A percentile compares a stretch with the other conserved stretches of the same genome.
Evolutionary conservation across 2,888 invertebrate genomes (phyloP).

Genomic region (Nudaria mundana): DNA sequence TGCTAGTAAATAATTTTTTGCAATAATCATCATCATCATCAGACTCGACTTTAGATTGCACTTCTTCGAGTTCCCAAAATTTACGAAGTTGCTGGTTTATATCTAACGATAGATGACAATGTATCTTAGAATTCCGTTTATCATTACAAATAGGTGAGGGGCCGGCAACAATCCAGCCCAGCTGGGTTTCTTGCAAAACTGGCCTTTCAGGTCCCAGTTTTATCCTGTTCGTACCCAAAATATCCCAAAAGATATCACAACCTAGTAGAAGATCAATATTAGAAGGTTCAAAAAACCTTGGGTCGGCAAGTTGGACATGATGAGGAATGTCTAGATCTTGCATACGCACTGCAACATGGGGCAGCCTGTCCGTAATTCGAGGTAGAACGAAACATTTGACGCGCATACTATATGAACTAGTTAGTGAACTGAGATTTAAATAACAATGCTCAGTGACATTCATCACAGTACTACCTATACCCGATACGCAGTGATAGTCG

Average conservation of each 20-base stretch:
- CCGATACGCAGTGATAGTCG: neutral
- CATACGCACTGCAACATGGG: neutral
- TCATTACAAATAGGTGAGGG: neutral
- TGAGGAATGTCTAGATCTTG: neutral
- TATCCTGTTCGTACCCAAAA: too few species aligned
- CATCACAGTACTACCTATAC: neutral
- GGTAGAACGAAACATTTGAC: neutral
- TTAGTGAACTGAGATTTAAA: neutral
- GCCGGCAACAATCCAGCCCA: neutral
- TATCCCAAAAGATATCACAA: too few species aligned
- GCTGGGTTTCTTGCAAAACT: neutral
- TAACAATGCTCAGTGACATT: slow-evolving; percentile 20
- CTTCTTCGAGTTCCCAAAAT: neutral
- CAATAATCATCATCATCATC: slow-evolving; percentile 5
- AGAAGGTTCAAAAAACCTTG: neutral
- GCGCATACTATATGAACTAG: neutral
- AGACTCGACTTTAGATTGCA: neutral
- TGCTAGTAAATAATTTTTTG: slow-evolving; percentile 1
- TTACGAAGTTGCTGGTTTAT: neutral
- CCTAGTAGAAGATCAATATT: neutral
- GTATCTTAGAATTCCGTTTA: neutral
- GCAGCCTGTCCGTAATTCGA: neutral
- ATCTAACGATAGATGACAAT: neutral
- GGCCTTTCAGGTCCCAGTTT: too few species aligned
- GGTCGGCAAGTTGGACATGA: neutral